Conservation (phyloP, 1,140 invertebrate species). For the Temnothorax longispinosus region DNA sequence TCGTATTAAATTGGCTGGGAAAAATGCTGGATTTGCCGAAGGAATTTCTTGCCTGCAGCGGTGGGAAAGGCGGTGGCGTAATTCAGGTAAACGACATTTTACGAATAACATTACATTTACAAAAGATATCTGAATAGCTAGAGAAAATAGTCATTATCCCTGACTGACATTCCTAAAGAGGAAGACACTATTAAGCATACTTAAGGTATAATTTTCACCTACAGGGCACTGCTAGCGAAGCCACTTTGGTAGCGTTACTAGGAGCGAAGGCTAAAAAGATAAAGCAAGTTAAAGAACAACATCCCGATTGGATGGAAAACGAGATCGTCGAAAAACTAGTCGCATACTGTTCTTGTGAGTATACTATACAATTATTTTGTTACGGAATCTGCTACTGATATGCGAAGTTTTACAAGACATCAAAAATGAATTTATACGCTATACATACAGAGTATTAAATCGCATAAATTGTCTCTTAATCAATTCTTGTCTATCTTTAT, state of each 20-base stretch:
- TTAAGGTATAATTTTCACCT: not conserved
- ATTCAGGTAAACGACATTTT: conserved; percentile 89
- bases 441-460: not conserved
- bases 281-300: conserved; percentile 89
- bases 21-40: conserved; percentile 96
- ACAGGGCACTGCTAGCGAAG: conserved; percentile 95
- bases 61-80: conserved; percentile 95
- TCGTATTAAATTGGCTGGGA: conserved; percentile 99
- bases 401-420: not conserved
- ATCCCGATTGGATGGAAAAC: conserved; percentile 92
- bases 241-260: conserved; percentile 94
- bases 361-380: not conserved
- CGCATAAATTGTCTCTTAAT: not conserved
- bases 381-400: not conserved
- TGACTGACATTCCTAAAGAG: not conserved
- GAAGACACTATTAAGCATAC: not conserved
- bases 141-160: too few species aligned
- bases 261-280: conserved; percentile 95
- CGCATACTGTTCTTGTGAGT: conserved; percentile 92
- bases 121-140: not conserved
- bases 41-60: conserved; percentile 93
- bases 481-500: not conserved
- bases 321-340: conserved; percentile 95
- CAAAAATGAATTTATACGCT: not conserved
- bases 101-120: not conserved